Evolutionary conservation across 2,113 vertebrate species (phyloP).

Genomic region (Callospermophilus lateralis): DNA sequence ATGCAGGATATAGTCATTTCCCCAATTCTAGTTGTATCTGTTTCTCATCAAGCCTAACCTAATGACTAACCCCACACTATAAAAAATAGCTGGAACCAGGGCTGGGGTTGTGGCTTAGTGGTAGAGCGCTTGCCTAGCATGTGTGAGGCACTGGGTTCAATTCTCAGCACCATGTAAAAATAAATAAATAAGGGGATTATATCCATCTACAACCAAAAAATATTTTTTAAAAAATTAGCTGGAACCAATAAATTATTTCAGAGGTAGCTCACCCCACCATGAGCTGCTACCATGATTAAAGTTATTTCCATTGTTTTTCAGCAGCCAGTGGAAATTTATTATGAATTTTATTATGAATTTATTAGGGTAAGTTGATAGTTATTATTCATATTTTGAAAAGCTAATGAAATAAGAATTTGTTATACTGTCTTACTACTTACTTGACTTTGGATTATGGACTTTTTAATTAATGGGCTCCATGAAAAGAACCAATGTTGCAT

Average conservation of each 20-base stretch:
- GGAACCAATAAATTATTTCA: constrained; percentile 23
- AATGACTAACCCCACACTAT: not conserved
- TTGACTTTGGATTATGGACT: constrained; percentile 70
- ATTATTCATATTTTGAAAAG: constrained; percentile 44
- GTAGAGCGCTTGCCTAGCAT: too few species aligned
- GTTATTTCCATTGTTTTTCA: constrained; percentile 8
- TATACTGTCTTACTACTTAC: constrained; percentile 41
- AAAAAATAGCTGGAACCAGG: constrained; percentile 32
- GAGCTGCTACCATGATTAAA: not conserved
- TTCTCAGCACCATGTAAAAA: too few species aligned
- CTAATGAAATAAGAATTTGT: constrained; percentile 70
- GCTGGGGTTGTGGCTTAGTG: too few species aligned
- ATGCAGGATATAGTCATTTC: not conserved
- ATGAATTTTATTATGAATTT: not conserved
- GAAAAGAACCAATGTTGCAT: constrained; percentile 19
- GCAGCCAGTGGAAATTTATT: constrained; percentile 13
- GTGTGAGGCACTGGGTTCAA: too few species aligned
- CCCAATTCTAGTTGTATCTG: not conserved
- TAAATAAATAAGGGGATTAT: too few species aligned
- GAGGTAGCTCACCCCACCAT: not conserved
- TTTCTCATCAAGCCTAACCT: constrained; percentile 17
- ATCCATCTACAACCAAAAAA: too few species aligned
- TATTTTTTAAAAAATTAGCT: not conserved
- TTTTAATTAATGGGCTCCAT: constrained; percentile 68
- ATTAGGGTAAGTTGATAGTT: not conserved